These are phyloP conservation scores for Laticauda laticaudata DNA, from an alignment of 2,113 vertebrate species.

Conservation along the genomic window DNA sequence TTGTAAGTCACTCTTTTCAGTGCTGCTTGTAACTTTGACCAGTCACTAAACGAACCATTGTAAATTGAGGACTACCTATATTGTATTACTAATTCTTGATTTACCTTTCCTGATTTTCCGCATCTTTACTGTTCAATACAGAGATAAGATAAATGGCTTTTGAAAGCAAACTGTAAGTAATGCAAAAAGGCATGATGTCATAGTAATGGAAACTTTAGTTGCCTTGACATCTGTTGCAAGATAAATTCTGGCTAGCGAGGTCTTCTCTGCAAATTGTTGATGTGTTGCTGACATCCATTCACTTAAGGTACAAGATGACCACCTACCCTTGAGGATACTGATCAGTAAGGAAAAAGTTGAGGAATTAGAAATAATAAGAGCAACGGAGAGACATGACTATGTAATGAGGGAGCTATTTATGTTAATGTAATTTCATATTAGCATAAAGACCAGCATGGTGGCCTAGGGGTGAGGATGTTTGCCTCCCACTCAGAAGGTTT, in stretches of 20 bases:
- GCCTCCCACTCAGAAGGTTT: not conserved
- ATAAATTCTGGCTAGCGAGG: not conserved
- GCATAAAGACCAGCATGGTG: not conserved
- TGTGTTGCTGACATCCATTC: not conserved
- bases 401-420: not conserved
- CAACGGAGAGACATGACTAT: not conserved
- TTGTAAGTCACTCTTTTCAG: not conserved
- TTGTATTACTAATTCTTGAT: not conserved
- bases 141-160: not conserved
- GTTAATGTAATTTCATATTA: not conserved
- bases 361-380: not conserved
- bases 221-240: not conserved
- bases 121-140: not conserved
- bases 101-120: not conserved
- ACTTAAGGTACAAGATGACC: not conserved
- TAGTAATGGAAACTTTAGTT: not conserved
- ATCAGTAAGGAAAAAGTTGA: not conserved
- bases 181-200: not conserved
- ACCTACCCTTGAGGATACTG: not conserved
- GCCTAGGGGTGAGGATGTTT: not conserved
- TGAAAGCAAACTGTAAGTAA: not conserved
- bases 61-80: no score
- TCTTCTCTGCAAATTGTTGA: not conserved
- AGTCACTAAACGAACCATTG: no score
- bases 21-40: no score